Evolutionary conservation across 1,140 invertebrate genomes (phyloP).

Genomic region (Trichomalopsis sarcophagae): DNA sequence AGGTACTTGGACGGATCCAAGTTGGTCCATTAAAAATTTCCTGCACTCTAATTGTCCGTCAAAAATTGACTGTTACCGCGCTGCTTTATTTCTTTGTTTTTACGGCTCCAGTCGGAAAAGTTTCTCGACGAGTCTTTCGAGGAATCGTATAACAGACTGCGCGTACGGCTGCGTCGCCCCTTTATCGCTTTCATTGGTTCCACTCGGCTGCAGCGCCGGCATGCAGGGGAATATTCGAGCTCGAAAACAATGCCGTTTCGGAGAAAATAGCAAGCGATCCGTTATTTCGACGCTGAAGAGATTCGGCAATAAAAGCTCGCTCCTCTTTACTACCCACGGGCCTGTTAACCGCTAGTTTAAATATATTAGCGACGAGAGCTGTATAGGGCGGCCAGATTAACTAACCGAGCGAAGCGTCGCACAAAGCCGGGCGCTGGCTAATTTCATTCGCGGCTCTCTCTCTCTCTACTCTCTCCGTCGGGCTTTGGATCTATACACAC

Average conservation of each 20-base stretch:
- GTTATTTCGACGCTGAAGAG: background rate
- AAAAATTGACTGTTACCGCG: conserved; percentile 14
- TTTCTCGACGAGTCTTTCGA: background rate
- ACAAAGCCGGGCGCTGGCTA: conserved; percentile 16
- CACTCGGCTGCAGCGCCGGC: too few species aligned
- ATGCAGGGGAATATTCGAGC: background rate
- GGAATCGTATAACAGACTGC: background rate
- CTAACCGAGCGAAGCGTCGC: conserved; percentile 1
- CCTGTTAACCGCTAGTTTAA: background rate
- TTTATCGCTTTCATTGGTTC: too few species aligned
- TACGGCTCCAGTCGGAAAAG: background rate
- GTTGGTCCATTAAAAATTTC: conserved; percentile 2
- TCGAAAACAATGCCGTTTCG: background rate
- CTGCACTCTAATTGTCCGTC: conserved; percentile 20
- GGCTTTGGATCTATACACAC: too few species aligned
- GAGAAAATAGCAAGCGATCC: background rate
- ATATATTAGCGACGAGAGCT: background rate
- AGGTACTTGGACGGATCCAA: background rate
- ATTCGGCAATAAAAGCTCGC: background rate
- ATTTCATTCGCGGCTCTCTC: background rate
- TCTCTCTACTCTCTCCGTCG: background rate
- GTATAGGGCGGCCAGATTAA: background rate
- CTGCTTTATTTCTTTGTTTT: conserved; percentile 21
- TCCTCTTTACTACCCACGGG: background rate
- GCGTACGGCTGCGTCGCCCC: too few species aligned